These are phyloP conservation scores for Rhopalosiphum padi DNA, from an alignment of 1,140 invertebrate species.

Conservation along the genomic window DNA sequence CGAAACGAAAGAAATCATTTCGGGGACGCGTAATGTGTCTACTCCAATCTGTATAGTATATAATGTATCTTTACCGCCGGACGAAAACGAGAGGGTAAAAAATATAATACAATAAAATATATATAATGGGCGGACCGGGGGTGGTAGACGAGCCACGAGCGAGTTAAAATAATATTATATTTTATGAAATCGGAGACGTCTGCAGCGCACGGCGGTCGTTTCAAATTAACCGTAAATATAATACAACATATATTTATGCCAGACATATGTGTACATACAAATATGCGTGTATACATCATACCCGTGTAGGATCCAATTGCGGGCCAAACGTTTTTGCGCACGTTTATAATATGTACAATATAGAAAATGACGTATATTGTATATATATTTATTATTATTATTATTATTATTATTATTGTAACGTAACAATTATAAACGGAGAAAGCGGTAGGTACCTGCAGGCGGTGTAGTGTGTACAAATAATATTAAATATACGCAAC, in stretches of 20 bases:
- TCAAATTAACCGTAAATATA: constrained; percentile 2
- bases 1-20: neutral
- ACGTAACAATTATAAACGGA: neutral
- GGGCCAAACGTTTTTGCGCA: neutral
- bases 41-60: neutral
- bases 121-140: neutral
- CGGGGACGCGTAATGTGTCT: neutral
- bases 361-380: neutral
- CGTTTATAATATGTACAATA: neutral
- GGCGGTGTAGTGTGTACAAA: neutral
- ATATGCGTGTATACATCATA: too few species aligned
- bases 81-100: neutral
- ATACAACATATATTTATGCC: neutral
- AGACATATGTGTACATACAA: neutral
- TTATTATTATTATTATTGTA: neutral
- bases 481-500: neutral
- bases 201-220: neutral
- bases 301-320: neutral
- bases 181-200: constrained; percentile 5
- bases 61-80: too few species aligned
- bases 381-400: neutral
- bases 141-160: neutral
- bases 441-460: neutral
- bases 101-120: neutral
- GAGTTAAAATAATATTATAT: constrained; percentile 4